Evolutionary conservation across 2,888 invertebrate species (phyloP).

Genomic region (Portevinia maculata): DNA sequence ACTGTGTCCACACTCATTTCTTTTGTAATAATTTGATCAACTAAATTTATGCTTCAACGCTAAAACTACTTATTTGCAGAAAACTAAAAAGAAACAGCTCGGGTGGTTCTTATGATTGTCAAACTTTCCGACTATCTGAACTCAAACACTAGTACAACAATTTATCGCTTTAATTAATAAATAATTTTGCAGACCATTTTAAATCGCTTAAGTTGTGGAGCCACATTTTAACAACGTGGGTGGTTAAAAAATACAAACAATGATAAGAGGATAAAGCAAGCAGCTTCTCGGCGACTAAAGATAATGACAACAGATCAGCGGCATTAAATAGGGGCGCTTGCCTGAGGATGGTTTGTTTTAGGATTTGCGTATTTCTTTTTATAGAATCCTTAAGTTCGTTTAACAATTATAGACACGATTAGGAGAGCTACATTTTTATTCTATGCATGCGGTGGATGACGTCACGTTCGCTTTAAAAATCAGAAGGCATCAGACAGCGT

Average conservation of each 20-base stretch:
- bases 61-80: neutral
- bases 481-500: no score
- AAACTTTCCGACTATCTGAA: neutral
- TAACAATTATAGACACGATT: neutral
- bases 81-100: neutral
- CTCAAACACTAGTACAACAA: slow-evolving; percentile 2
- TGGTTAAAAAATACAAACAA: slow-evolving; percentile 9
- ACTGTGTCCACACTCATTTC: slow-evolving; percentile 73
- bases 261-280: slow-evolving; percentile 18
- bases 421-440: neutral
- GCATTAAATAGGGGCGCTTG: neutral
- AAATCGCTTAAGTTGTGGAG: neutral
- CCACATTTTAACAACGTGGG: neutral
- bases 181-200: neutral
- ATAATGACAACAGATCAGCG: neutral
- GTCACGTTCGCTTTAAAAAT: no score
- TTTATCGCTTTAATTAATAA: slow-evolving; percentile 9
- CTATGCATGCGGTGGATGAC: no score
- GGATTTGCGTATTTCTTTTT: neutral
- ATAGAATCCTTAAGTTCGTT: no score
- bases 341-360: neutral
- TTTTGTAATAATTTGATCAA: neutral
- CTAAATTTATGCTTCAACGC: neutral
- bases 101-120: neutral
- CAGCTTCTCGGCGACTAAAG: neutral